Conservation (phyloP, 2,797 vertebrate species). For the Ctenopoma multispine region DNA sequence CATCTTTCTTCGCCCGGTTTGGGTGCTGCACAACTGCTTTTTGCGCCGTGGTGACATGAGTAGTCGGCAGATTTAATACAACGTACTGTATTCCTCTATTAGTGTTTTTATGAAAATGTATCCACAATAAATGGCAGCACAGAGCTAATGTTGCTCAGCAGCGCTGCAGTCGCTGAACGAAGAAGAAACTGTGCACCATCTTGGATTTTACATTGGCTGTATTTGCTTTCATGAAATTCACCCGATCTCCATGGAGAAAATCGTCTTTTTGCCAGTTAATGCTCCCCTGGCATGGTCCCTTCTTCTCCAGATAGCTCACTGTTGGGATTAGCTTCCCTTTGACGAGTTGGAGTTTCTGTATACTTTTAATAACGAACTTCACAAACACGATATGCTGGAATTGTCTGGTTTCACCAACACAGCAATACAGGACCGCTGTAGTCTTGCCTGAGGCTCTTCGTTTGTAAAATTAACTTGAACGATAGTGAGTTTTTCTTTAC, state of each 20-base stretch:
- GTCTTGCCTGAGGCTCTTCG: background rate
- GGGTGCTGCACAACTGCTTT: background rate
- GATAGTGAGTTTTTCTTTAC: background rate
- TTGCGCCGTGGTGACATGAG: conserved; percentile 17
- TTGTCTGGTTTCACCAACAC: background rate
- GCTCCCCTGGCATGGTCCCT: rapidly evolving
- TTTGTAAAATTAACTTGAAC: background rate
- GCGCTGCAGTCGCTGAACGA: background rate
- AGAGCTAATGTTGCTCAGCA: background rate
- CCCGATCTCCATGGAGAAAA: background rate
- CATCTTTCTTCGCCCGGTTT: background rate
- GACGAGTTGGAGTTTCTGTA: background rate
- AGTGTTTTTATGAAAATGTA: background rate
- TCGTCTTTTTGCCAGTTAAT: background rate
- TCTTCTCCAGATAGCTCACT: rapidly evolving
- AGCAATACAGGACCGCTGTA: background rate
- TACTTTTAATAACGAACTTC: background rate
- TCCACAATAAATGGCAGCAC: background rate
- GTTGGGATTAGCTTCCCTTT: rapidly evolving
- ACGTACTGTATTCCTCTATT: rapidly evolving
- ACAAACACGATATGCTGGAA: background rate
- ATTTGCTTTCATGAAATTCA: conserved; percentile 1
- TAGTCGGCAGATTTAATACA: conserved; percentile 38
- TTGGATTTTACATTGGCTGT: conserved; percentile 5
- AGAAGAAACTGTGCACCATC: conserved; percentile 28